Evolutionary conservation across 1,140 invertebrate genomes (phyloP), one percentile per base, ranked within the genome.

Genomic region (Macrobrachium rosenbergii): DNA sequence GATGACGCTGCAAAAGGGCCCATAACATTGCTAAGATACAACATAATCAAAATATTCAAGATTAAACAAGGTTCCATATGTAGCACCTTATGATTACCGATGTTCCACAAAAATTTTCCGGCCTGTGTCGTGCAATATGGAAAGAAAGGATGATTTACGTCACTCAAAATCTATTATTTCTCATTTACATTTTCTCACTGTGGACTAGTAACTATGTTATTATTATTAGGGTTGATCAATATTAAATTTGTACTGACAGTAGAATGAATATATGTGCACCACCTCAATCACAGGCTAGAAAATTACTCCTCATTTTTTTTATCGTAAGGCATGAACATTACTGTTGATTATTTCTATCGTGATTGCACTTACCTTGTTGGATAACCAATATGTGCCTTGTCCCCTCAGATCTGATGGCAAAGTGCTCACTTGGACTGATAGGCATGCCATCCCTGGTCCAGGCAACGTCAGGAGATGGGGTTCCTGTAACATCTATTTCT

Each of bases 401-500:
- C 83, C 95, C 95, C 90, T 95, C 94, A 64, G 93, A 93, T 87
- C 93, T 94, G 77, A 95, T 92, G 90, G 92, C 93, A 83, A 92
- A 92, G 59, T 67, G 91, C 88, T 85, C 91, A 91, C 89, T 92
- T 87, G 75, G 92, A 90, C 88, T 93, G 8, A 96, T 91, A 19
- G 92, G 92, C 63, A 93, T 90, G 52, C 95, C 95, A 91, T 97
- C 94, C 92, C 95, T 96, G 90, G 95, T 95, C 98, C 98, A 99
- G 11, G 94, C 96, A 87, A 97, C 95, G 88, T 95, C 96, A 88
- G 99, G 98, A 89, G 97, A 95, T 0, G 98, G 98, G 93, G 98
- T 97, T 90, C 98, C 99, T 85, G 95, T 95, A 76, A 99, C 96
- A 91, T 99, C 98, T 11, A 99, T 94, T 91, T 98, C 96, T 91